Evolutionary conservation across 2,888 invertebrate genomes (phyloP), one percentile per base, ranked within the genome.

Genomic region (Platycheirus rosarum): DNA sequence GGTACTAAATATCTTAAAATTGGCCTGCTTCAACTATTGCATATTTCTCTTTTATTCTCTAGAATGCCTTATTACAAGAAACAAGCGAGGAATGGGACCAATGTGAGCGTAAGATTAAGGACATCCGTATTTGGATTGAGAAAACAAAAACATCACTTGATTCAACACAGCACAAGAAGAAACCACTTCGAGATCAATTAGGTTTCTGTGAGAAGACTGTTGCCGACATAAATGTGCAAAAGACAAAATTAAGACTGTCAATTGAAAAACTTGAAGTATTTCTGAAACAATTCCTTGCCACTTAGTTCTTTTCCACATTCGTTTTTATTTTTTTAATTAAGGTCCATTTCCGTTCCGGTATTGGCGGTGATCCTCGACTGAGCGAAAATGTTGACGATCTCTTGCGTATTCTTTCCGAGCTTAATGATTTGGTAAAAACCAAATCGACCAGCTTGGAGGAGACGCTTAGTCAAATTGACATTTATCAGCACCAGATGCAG

Each of bases 41-140:
- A 5, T 6, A n/a, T 8, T 32, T 35, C 5, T 57, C 13, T 68
- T 40, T 26, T 55, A 35, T 42, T 20, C 2, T 49, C 42, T 91
- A 97, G 97, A 95, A 95, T 89, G 95, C 96, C 49, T 91, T 97
- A 86, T 92, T 98, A 77, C 96, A 96, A 92, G 98, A 98, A 91
- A 94, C 97, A 63, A 95, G 96, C 53, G 97, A 97, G 89, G 97
- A 98, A 92, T 98, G 98, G 97, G 97, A 97, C 89, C 96, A 98
- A 90, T 98, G 97, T 91, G 97, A 98, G 91, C 95, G 94, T 90
- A 98, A 98, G 90, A 93, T 98, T 90, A 96, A 96, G 90, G 97
- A 98, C 86, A 96, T 96, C 49, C 94, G 94, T 78, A 92, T 93
- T 85, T 98, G 97, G 97, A 93, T 97, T 86, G 97, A 97, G 80